A percentile compares a stretch with the other conserved stretches of the same genome.
Evolutionary conservation across 2,797 vertebrate genomes (phyloP).

Genomic region (Dryobates pubescens): DNA sequence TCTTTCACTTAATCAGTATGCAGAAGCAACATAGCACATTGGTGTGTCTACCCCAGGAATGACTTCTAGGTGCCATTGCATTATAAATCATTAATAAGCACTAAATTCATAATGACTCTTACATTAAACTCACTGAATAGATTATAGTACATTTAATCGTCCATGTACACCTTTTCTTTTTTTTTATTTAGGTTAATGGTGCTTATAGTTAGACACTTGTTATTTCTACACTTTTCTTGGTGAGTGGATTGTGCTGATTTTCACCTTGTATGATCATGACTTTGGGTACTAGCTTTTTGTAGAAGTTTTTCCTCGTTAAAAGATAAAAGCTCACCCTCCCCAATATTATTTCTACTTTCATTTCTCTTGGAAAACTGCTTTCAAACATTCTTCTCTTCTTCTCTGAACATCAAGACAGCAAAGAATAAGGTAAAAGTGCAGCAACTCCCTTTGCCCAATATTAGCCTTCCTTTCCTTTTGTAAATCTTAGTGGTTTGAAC

Average conservation of each 20-base stretch:
- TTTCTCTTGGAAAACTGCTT: background rate
- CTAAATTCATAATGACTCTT: conserved; percentile 32
- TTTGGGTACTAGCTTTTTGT: conserved; percentile 6
- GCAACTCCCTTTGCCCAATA: background rate
- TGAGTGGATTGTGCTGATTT: background rate
- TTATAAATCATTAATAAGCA: conserved; percentile 25
- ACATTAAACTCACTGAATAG: conserved; percentile 16
- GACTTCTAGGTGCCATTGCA: background rate
- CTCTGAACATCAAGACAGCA: background rate
- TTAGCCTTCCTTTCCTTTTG: background rate
- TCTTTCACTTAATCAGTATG: background rate
- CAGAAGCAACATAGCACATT: background rate
- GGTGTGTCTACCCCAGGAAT: background rate
- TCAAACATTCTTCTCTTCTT: background rate
- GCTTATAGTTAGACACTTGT: background rate
- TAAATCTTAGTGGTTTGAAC: conserved; percentile 1
- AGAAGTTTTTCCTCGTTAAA: background rate
- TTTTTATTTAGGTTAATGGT: background rate
- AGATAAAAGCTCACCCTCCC: background rate
- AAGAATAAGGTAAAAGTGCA: conserved; percentile 8
- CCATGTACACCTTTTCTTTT: background rate
- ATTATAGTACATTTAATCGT: background rate
- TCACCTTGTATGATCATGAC: background rate
- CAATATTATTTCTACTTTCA: conserved; percentile 6
- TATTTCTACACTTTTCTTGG: background rate